A percentile compares a stretch with the other conserved stretches of the same genome.
phyloP scores from a whole-genome alignment of 1,140 invertebrate species.

The Lordiphosa stackelbergi region DNA sequence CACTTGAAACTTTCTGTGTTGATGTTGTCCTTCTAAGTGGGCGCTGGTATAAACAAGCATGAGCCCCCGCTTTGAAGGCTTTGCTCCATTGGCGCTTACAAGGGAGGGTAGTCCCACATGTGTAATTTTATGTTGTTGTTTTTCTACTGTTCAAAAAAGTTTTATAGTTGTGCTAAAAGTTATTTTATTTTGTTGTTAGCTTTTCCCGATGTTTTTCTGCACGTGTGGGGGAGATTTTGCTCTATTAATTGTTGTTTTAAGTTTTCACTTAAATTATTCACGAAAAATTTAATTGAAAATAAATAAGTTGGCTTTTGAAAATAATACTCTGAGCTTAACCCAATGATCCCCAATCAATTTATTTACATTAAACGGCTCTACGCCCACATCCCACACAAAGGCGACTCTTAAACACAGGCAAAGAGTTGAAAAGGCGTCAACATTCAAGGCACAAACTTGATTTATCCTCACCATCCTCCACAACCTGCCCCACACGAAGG shows the following conservation, averaged over 20 bases:
- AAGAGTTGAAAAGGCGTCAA: slow-evolving; percentile 7
- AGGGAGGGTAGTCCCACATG: slow-evolving; percentile 8
- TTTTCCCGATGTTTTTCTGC: slow-evolving; percentile 5
- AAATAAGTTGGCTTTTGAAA: neutral
- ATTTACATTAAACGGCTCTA: slow-evolving; percentile 7
- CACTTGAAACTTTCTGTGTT: slow-evolving; percentile 8
- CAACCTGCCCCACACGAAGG: slow-evolving; percentile 7
- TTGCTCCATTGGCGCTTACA: slow-evolving; percentile 2
- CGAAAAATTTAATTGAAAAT: neutral
- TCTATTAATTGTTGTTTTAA: slow-evolving; percentile 2
- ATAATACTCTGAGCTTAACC: slow-evolving; percentile 5
- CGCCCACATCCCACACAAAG: neutral
- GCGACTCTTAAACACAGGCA: neutral
- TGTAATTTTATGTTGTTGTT: slow-evolving; percentile 3
- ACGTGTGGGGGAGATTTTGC: slow-evolving; percentile 4
- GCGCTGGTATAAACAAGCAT: slow-evolving; percentile 5
- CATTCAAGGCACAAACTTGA: slow-evolving; percentile 6
- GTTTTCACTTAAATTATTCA: slow-evolving; percentile 6
- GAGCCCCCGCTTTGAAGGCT: slow-evolving; percentile 2
- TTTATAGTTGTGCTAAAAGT: slow-evolving; percentile 14
- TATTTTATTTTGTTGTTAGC: slow-evolving; percentile 7
- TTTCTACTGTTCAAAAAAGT: slow-evolving; percentile 5
- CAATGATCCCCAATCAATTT: slow-evolving; percentile 12
- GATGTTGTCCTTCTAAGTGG: slow-evolving; percentile 1
- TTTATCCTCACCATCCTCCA: slow-evolving; percentile 1